Base-by-base conservation (phyloP, 1,140 invertebrate genomes). In the Homarus americanus region DNA sequence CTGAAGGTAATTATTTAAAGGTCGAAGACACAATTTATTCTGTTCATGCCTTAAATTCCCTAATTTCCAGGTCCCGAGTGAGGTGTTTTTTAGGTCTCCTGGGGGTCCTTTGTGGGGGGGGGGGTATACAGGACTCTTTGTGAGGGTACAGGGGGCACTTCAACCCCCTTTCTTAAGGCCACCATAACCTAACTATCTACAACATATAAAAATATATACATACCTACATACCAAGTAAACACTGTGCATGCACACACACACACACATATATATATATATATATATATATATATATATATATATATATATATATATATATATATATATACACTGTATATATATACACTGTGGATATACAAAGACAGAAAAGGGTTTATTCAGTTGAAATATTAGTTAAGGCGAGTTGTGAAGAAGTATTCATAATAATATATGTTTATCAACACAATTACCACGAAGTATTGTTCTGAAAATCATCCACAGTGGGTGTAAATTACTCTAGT, bases 231-330 rank as follows among this genome's bases (percentile, higher is more conserved):
- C n/a, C n/a, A n/a, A n/a, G n/a, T n/a, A n/a, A n/a, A n/a, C n/a
- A n/a, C n/a, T 76, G 20, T 40, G 40, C 40, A 41, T 76, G 12
- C 40, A 41, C 40, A 41, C 40, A 41, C 40, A 28, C 40, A 41
- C 17, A 32, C 44, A 2, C 44, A 49, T 44, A 44, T 44, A 49
- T 41, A 44, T 44, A 3, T 79, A 3, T 44, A n/a, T 79, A 28
- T 79, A n/a, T 44, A 44, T 40, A 20, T 40, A 78, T 44, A 20
- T 24, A 40, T 40, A 41, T 78, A 78, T 78, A 38, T 78, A 40
- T 78, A 78, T 28, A 78, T 78, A 38, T 78, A 40, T 40, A 78
- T 66, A 66, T 69, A 69, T 69, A 69, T 69, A 69, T 69, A 69
- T 69, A 69, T 28, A 20, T 24, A 32, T 58, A 24, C 5, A 4